phyloP scores from a whole-genome alignment of 2,888 invertebrate species.

The Microplitis deprimator region DNA sequence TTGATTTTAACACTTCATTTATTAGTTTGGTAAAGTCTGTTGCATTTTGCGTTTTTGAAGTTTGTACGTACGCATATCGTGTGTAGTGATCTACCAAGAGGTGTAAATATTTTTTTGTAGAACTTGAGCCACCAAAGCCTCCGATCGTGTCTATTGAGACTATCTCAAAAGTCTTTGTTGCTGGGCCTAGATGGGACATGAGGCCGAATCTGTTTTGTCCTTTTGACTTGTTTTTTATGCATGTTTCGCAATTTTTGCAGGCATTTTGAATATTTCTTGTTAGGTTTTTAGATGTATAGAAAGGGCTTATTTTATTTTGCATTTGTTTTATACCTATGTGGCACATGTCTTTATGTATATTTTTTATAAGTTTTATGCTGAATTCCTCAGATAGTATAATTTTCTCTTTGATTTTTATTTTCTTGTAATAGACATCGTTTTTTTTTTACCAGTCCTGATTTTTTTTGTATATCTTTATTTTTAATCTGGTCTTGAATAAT shows the following conservation, averaged over 20 bases:
- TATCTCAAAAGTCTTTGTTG: constrained; percentile 55
- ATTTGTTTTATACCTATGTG: constrained; percentile 47
- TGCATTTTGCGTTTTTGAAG: constrained; percentile 52
- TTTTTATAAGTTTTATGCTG: constrained; percentile 42
- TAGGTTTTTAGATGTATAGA: constrained; percentile 45
- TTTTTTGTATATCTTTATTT: constrained; percentile 40
- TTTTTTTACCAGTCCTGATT: constrained; percentile 35
- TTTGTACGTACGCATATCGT: constrained; percentile 53
- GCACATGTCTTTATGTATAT: constrained; percentile 40
- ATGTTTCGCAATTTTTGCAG: constrained; percentile 50
- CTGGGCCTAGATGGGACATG: constrained; percentile 56
- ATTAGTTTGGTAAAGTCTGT: constrained; percentile 54
- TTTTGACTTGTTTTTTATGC: constrained; percentile 59
- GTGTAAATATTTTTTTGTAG: constrained; percentile 59
- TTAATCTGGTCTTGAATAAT: constrained; percentile 32
- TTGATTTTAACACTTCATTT: constrained; percentile 28
- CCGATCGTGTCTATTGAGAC: constrained; percentile 59
- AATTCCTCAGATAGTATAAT: constrained; percentile 46
- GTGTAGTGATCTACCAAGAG: constrained; percentile 55
- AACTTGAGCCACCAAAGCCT: constrained; percentile 54
- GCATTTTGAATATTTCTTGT: constrained; percentile 47
- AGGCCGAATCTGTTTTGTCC: constrained; percentile 49
- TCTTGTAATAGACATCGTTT: constrained; percentile 44
- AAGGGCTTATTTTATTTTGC: constrained; percentile 40
- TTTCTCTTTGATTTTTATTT: constrained; percentile 42